Evolutionary conservation across 2,113 vertebrate species (phyloP).

Genomic region (Micronycteris hirsuta): DNA sequence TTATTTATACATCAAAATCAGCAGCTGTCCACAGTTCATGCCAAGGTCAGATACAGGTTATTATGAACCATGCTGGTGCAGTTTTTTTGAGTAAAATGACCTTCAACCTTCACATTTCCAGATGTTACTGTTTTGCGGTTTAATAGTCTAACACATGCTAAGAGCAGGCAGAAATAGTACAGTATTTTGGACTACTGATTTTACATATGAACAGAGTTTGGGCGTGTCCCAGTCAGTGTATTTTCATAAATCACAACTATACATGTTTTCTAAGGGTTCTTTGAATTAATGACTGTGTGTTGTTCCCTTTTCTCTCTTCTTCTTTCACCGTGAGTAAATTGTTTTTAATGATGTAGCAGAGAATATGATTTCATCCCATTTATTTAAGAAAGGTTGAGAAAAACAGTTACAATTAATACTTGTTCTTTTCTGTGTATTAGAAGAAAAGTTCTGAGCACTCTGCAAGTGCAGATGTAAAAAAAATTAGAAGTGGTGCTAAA

Average conservation of each 20-base stretch:
- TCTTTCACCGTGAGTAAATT: not conserved
- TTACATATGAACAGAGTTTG: slow-evolving; percentile 55
- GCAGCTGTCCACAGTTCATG: slow-evolving; percentile 55
- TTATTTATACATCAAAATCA: slow-evolving; percentile 66
- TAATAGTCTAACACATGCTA: slow-evolving; percentile 70
- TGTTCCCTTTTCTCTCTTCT: not conserved
- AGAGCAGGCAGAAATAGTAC: slow-evolving; percentile 50
- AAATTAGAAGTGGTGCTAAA: not conserved
- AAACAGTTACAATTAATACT: not conserved
- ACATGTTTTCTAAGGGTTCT: slow-evolving; percentile 32
- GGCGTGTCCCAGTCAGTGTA: slow-evolving; percentile 26
- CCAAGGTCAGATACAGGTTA: slow-evolving; percentile 68
- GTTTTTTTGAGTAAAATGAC: slow-evolving; percentile 78
- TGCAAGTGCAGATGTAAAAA: not conserved
- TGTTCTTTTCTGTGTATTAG: not conserved
- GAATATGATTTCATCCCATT: not conserved
- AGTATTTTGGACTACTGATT: slow-evolving; percentile 57
- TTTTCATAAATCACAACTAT: slow-evolving; percentile 56
- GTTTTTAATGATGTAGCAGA: not conserved
- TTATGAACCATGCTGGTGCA: slow-evolving; percentile 71
- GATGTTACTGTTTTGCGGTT: slow-evolving; percentile 75
- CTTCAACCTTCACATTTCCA: slow-evolving; percentile 79
- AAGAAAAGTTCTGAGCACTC: not conserved
- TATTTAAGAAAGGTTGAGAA: not conserved
- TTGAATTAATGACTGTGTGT: slow-evolving; percentile 1